Evolutionary conservation across 2,113 vertebrate genomes (phyloP).

Genomic region (Lynx canadensis): DNA sequence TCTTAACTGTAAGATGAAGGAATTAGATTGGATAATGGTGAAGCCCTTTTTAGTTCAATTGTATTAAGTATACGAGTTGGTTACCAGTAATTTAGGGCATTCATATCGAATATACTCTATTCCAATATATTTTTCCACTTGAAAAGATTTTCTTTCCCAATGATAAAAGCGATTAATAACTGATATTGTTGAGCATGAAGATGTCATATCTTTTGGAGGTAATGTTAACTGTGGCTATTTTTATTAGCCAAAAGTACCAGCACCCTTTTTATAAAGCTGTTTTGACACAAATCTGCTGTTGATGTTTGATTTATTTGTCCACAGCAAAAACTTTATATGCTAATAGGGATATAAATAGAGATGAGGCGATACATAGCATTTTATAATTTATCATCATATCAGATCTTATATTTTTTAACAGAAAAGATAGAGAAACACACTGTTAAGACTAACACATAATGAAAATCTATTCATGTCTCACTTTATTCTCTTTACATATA

Average conservation of each 20-base stretch:
- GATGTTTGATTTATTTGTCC: conserved; percentile 29
- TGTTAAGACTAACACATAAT: conserved; percentile 28
- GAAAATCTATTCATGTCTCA: conserved; percentile 42
- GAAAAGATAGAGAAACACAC: background rate
- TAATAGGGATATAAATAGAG: background rate
- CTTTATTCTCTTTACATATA: background rate
- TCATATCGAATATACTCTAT: background rate
- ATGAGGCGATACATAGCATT: background rate
- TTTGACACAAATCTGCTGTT: conserved; percentile 10
- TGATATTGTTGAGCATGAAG: background rate
- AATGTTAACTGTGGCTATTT: conserved; percentile 35
- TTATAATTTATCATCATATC: conserved; percentile 2
- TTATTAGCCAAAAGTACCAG: background rate
- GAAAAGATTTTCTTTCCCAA: conserved; percentile 37
- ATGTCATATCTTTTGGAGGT: background rate
- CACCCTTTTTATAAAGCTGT: background rate
- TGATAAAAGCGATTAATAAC: background rate
- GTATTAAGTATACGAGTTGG: background rate
- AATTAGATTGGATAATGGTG: background rate
- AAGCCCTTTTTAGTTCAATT: background rate
- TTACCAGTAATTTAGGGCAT: background rate
- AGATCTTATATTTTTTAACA: conserved; percentile 17
- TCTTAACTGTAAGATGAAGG: background rate
- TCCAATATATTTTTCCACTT: background rate
- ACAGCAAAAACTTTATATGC: background rate